Evolutionary conservation across 2,888 invertebrate genomes (phyloP).

Genomic region (Drosophila melanosoma): DNA sequence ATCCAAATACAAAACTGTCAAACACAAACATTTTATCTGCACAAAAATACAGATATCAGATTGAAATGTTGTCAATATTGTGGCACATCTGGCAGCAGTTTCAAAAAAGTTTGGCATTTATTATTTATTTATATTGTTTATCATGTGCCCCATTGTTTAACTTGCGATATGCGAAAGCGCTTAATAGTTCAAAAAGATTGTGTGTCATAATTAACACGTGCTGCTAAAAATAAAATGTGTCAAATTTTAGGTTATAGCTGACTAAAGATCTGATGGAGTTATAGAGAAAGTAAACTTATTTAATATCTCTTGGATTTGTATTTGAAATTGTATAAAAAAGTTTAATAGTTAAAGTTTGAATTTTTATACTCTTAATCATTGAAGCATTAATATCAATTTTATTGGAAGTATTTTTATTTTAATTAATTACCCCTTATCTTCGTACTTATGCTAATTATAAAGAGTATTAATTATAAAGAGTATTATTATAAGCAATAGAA

Average conservation of each 20-base stretch:
- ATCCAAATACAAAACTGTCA: slow-evolving; percentile 24
- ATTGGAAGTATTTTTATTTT: no score
- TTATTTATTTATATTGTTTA: slow-evolving; percentile 42
- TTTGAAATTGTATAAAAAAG: background rate
- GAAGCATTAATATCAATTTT: background rate
- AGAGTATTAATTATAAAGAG: background rate
- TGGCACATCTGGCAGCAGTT: slow-evolving; percentile 43
- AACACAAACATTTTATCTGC: slow-evolving; percentile 23
- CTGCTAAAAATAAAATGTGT: slow-evolving; percentile 3
- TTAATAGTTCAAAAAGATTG: slow-evolving; percentile 6
- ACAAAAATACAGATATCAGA: slow-evolving; percentile 9
- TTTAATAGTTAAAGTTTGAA: background rate
- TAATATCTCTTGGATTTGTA: background rate
- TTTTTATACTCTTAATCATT: background rate
- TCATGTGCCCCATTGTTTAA: slow-evolving; percentile 12
- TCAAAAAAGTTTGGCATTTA: slow-evolving; percentile 24
- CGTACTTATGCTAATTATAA: background rate
- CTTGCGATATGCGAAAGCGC: slow-evolving; percentile 7
- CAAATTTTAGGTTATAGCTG: background rate
- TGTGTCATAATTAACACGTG: slow-evolving; percentile 25
- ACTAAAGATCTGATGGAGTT: background rate
- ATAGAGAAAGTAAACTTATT: no score
- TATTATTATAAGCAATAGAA: background rate
- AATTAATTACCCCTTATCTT: background rate
- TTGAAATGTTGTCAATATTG: slow-evolving; percentile 47